Conservation (phyloP, 2,888 invertebrate genomes). For the Calameuta filiformis region DNA sequence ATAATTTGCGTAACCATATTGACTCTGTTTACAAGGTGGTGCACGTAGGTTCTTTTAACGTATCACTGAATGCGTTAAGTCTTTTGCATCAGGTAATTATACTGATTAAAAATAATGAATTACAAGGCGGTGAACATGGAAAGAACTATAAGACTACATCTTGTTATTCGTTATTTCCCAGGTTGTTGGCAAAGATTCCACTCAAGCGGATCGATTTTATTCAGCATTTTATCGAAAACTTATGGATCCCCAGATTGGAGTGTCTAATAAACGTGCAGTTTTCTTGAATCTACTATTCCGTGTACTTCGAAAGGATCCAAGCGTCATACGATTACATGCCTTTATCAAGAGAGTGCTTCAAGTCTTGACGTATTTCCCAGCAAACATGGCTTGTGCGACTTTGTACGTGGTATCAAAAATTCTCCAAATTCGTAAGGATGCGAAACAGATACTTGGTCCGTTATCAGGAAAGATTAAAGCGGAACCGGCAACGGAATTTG, state of each 20-base stretch:
- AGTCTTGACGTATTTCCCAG: conserved; percentile 76
- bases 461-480: not conserved
- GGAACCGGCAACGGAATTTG: not conserved
- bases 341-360: conserved; percentile 89
- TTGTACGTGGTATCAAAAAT: conserved; percentile 81
- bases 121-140: conserved; percentile 56
- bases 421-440: conserved; percentile 40
- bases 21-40: conserved; percentile 85
- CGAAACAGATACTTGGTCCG: conserved; percentile 34
- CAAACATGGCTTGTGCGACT: conserved; percentile 85
- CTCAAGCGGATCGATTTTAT: conserved; percentile 76
- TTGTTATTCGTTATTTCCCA: conserved; percentile 14
- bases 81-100: conserved; percentile 68
- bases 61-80: conserved; percentile 71
- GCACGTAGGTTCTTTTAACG: conserved; percentile 81
- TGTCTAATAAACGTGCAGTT: conserved; percentile 79
- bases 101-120: conserved; percentile 50
- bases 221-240: conserved; percentile 90
- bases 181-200: conserved; percentile 49
- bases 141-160: not conserved
- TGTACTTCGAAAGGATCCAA: conserved; percentile 83
- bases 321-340: conserved; percentile 78
- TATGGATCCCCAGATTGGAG: conserved; percentile 77
- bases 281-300: conserved; percentile 89
- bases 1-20: conserved; percentile 72